A percentile compares a stretch with the other conserved stretches of the same genome.
phyloP scores from a whole-genome alignment of 2,113 vertebrate genomes.

The Lates calcarifer region DNA sequence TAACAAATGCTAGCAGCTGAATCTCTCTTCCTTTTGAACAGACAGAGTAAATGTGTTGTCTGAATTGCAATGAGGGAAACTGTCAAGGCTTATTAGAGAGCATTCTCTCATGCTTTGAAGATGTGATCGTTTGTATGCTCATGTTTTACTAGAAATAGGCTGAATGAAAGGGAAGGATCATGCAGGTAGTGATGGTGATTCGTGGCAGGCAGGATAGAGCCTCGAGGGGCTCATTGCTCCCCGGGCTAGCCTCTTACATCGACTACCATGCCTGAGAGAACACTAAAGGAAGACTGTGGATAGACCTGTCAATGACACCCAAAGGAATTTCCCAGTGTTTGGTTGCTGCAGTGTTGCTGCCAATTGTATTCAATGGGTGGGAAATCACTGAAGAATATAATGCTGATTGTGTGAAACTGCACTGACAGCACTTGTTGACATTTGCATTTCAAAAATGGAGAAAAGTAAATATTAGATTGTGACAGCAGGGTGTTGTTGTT shows the following conservation, averaged over 20 bases:
- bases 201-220: constrained; percentile 33
- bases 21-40: constrained; percentile 24
- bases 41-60: constrained; percentile 41
- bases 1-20: constrained; percentile 14
- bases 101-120: constrained; percentile 30
- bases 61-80: constrained; percentile 60
- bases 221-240: constrained; percentile 56
- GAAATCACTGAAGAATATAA: constrained; percentile 21
- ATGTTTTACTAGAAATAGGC: constrained; percentile 35
- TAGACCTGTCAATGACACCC: constrained; percentile 59
- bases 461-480: background rate
- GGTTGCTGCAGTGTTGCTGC: constrained; percentile 5
- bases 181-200: constrained; percentile 44
- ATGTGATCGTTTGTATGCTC: constrained; percentile 61
- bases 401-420: background rate
- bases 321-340: constrained; percentile 4
- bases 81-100: constrained; percentile 48
- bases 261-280: constrained; percentile 48
- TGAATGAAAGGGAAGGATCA: constrained; percentile 24
- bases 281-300: constrained; percentile 40
- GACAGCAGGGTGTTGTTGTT: background rate
- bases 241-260: constrained; percentile 31
- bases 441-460: background rate
- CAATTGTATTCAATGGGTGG: constrained; percentile 13
- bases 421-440: background rate